Percentiles rank a stretch among this genome's conserved stretches.
Evolutionary conservation across 2,113 vertebrate species (phyloP).

Genomic region (Baryphthengus martii): DNA sequence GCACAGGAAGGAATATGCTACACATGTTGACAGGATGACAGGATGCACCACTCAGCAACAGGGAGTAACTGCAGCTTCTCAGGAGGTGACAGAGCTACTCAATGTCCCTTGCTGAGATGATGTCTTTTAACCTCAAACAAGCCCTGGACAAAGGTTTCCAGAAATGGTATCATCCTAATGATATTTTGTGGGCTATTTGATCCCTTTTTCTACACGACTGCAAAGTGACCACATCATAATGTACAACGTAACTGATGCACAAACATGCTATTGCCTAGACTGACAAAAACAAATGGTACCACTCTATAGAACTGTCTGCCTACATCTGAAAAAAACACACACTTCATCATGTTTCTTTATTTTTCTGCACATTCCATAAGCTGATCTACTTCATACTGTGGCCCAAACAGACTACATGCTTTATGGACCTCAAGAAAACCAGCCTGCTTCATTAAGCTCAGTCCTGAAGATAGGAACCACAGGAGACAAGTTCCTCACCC

Average conservation of each 20-base stretch:
- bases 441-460: neutral
- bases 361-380: neutral
- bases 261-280: neutral
- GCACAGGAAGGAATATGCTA: neutral
- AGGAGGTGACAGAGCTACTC: neutral
- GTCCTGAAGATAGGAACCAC: neutral
- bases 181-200: neutral
- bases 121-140: neutral
- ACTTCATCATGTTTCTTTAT: neutral
- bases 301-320: neutral
- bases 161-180: neutral
- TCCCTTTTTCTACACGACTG: neutral
- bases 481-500: fast-evolving
- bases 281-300: neutral
- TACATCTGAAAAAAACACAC: neutral
- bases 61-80: neutral
- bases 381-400: neutral
- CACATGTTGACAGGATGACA: neutral
- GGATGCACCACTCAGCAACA: neutral
- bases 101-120: neutral
- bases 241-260: neutral
- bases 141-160: neutral
- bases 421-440: neutral
- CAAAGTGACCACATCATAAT: neutral
- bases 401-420: neutral